Conservation (phyloP, 2,888 invertebrate species). For the Hypolimnas misippus region DNA sequence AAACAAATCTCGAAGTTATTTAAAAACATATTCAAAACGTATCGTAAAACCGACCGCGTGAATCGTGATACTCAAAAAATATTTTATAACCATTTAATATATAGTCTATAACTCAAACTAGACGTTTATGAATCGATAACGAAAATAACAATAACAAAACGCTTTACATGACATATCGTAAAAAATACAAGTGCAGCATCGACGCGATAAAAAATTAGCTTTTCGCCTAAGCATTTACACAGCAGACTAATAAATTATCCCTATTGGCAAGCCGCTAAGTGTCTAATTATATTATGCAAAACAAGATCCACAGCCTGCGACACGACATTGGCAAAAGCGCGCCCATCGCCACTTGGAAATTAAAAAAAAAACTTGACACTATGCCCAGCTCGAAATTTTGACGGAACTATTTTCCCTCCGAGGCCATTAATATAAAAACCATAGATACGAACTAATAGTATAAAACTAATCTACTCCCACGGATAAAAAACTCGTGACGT, state of each 20-base stretch:
- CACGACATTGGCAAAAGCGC: slow-evolving; percentile 13
- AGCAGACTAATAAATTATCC: slow-evolving; percentile 33
- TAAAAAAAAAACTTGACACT: slow-evolving; percentile 20
- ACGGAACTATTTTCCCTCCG: slow-evolving; percentile 56
- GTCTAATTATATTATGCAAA: slow-evolving; percentile 37
- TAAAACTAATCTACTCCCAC: slow-evolving; percentile 68
- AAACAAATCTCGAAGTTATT: slow-evolving; percentile 4
- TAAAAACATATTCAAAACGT: background rate
- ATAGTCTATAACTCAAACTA: slow-evolving; percentile 32
- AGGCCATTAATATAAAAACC: slow-evolving; percentile 54
- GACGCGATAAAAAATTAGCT: slow-evolving; percentile 31
- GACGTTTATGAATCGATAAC: slow-evolving; percentile 37
- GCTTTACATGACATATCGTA: slow-evolving; percentile 30
- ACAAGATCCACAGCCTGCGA: slow-evolving; percentile 22
- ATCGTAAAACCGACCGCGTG: slow-evolving; percentile 8
- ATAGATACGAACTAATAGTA: slow-evolving; percentile 47
- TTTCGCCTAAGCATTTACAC: slow-evolving; percentile 29
- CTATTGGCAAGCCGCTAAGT: slow-evolving; percentile 33
- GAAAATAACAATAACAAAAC: slow-evolving; percentile 22
- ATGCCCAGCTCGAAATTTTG: slow-evolving; percentile 45
- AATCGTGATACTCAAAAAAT: slow-evolving; percentile 22
- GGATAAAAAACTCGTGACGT: slow-evolving; percentile 55
- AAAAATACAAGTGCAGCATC: slow-evolving; percentile 24
- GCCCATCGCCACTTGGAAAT: slow-evolving; percentile 17
- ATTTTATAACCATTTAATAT: slow-evolving; percentile 32